These are phyloP conservation scores for Aporophyla lueneburgensis DNA, from an alignment of 2,888 invertebrate genomes.

Conservation along the genomic window DNA sequence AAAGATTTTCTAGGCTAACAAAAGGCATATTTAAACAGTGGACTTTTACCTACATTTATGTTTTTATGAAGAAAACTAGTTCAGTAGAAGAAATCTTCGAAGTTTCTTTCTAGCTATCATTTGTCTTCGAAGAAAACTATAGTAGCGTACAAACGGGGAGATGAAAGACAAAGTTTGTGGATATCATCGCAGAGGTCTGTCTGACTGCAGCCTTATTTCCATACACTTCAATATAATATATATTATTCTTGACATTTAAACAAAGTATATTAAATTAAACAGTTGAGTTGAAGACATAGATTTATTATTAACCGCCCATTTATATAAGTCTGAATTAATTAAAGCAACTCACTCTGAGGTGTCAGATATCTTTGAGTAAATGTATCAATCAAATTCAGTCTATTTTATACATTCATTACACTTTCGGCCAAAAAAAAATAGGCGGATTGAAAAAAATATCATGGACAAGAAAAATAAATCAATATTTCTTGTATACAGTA, in stretches of 20 bases:
- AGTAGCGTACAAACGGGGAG: neutral
- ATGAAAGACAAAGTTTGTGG: conserved; percentile 18
- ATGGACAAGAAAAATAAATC: conserved; percentile 6
- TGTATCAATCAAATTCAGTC: conserved; percentile 16
- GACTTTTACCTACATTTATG: neutral
- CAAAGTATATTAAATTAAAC: conserved; percentile 20
- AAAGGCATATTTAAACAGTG: neutral
- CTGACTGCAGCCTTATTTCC: neutral
- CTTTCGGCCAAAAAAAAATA: neutral
- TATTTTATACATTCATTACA: conserved; percentile 6
- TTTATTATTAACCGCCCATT: conserved; percentile 33
- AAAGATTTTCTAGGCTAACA: neutral
- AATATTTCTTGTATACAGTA: neutral
- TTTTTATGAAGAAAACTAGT: neutral
- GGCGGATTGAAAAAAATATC: neutral
- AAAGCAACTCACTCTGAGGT: conserved; percentile 22
- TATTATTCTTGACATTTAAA: conserved; percentile 31
- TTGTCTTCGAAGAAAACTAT: neutral
- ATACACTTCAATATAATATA: neutral
- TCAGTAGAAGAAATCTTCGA: neutral
- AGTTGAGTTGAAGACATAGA: conserved; percentile 24
- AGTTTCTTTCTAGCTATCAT: neutral
- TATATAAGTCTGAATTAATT: conserved; percentile 36
- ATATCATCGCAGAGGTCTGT: neutral
- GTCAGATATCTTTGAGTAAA: conserved; percentile 17